A percentile compares a stretch with the other conserved stretches of the same genome.
These are phyloP conservation scores for Pyrrhia umbra DNA, from an alignment of 2,888 invertebrate genomes.

Conservation along the genomic window DNA sequence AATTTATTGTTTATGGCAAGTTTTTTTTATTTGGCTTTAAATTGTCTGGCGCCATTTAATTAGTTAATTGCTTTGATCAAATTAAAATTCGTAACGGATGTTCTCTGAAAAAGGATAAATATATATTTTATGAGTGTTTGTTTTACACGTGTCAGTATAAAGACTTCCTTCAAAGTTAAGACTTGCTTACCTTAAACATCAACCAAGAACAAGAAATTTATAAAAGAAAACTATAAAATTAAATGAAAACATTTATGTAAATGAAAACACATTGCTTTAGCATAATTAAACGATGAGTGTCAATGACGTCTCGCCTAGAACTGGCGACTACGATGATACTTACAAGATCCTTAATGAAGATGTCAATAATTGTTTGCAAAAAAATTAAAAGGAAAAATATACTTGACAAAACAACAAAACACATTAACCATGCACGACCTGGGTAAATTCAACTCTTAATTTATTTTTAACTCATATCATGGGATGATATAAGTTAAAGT, in stretches of 20 bases:
- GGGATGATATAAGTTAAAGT: too few relatives aligned
- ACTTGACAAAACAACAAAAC: background rate
- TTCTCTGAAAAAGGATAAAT: constrained; percentile 11
- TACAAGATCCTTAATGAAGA: constrained; percentile 13
- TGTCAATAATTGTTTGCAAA: constrained; percentile 1
- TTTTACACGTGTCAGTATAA: background rate
- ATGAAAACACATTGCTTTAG: constrained; percentile 48
- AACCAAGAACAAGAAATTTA: constrained; percentile 12
- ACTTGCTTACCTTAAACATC: background rate
- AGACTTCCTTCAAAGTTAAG: background rate
- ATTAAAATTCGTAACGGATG: constrained; percentile 47
- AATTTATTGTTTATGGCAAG: constrained; percentile 53
- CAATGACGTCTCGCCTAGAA: constrained; percentile 27
- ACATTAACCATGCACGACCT: background rate
- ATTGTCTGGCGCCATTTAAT: constrained; percentile 71
- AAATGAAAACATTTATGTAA: constrained; percentile 52
- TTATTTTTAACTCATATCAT: too few relatives aligned
- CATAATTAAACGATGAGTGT: constrained; percentile 48
- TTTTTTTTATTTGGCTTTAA: constrained; percentile 57
- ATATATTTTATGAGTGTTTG: constrained; percentile 18
- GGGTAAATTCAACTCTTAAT: background rate
- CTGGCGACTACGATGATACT: constrained; percentile 29
- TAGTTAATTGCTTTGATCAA: constrained; percentile 55
- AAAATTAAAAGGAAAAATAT: constrained; percentile 2
- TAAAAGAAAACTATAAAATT: constrained; percentile 29